Evolutionary conservation across 2,797 vertebrate species (phyloP).

Genomic region (Tiaroga cobitis): DNA sequence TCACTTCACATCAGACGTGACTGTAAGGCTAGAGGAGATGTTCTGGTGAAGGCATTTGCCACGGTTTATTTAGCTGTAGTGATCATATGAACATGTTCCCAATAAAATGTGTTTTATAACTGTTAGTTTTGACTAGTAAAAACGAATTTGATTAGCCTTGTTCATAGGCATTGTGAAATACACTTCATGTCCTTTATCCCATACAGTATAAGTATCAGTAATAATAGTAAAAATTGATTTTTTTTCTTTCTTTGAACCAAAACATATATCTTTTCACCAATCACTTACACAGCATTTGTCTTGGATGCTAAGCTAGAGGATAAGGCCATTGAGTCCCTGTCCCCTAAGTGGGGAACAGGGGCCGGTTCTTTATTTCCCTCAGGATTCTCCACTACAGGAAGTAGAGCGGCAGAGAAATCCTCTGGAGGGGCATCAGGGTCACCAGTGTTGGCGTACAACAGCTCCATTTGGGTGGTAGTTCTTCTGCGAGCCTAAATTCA

Average conservation of each 20-base stretch:
- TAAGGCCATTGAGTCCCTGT: slow-evolving; percentile 79
- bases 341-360: slow-evolving; percentile 70
- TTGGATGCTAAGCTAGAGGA: slow-evolving; percentile 82
- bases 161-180: background rate
- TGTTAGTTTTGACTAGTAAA: background rate
- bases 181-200: background rate
- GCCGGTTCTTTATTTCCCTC: slow-evolving; percentile 72
- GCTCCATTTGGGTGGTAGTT: slow-evolving; percentile 96
- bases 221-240: background rate
- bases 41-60: background rate
- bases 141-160: background rate
- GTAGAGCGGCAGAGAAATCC: slow-evolving; percentile 78
- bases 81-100: background rate
- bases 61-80: background rate
- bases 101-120: background rate
- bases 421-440: slow-evolving; percentile 82
- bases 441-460: slow-evolving; percentile 90
- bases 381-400: slow-evolving; percentile 78
- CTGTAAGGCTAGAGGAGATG: no score
- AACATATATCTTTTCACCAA: background rate
- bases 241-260: background rate
- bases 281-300: slow-evolving; percentile 86
- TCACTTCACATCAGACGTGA: background rate
- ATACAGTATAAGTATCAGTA: background rate
- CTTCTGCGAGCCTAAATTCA: slow-evolving; percentile 86